Evolutionary conservation across 2,113 vertebrate species (phyloP).

Genomic region (Heterotilapia buettikoferi): DNA sequence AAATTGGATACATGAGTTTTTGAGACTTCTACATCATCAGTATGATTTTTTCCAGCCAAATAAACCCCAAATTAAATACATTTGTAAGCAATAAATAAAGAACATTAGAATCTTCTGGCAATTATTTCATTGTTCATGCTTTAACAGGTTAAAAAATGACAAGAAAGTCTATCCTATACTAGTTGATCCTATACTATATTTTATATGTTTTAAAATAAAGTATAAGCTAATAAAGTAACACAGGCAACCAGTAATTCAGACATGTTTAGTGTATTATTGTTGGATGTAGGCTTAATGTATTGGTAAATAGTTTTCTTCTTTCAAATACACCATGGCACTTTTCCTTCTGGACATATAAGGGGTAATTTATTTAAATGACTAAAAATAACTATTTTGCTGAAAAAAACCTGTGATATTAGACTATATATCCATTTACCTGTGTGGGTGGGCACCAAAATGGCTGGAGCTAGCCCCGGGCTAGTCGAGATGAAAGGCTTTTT

Average conservation of each 20-base stretch:
- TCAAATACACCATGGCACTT: neutral
- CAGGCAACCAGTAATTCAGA: neutral
- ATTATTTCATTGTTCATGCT: neutral
- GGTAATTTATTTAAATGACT: neutral
- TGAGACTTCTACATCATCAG: neutral
- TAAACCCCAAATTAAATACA: neutral
- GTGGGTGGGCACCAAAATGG: neutral
- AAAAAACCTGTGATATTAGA: neutral
- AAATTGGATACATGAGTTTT: neutral
- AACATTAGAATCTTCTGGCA: neutral
- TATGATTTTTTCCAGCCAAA: neutral
- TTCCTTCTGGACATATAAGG: neutral
- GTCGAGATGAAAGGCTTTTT: neutral
- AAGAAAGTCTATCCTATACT: neutral
- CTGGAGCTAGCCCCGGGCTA: neutral
- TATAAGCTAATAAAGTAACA: neutral
- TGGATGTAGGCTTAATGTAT: neutral
- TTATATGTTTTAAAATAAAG: neutral
- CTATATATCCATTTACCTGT: neutral
- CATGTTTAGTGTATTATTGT: neutral
- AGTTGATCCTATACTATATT: neutral
- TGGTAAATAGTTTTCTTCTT: neutral
- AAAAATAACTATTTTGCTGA: neutral
- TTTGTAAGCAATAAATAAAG: neutral
- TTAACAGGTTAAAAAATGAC: neutral